Base-by-base conservation (phyloP, 1,140 invertebrate genomes). In the Cydia fagiglandana region DNA sequence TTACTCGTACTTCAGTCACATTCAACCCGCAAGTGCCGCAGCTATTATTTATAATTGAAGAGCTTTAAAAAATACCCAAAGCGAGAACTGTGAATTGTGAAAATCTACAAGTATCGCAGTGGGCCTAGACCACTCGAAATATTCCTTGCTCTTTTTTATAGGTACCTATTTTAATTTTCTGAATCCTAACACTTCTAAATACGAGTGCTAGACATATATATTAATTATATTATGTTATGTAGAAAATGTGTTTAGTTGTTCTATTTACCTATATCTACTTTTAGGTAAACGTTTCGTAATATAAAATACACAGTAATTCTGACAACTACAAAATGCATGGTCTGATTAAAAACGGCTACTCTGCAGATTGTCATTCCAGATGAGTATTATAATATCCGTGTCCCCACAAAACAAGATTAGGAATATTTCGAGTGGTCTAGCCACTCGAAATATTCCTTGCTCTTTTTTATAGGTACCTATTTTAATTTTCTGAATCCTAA, bases 41-140 rank as follows among this genome's bases (percentile, higher is more conserved):
- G 64, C 24, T 13, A 20, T 64, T 64, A 64, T 66, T 28, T 34
- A 34, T 28, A 66, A 66, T 66, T 66, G 64, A 66, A 28, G 64
- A 13, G 24, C 28, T 66, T 28, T 28, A 50, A 50, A n/a, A 50
- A 50, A 13, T 66, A 66, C 4, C 20, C 13, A 30, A 12, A n/a
- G 64, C 30, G 64, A 38, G 28, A n/a, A 34, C 15, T 28, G 30
- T 66, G 13, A 30, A 34, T 38, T 68, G 15, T 7, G 15, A 68
- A 34, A 34, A 68, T 24, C 34, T 34, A 13, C 30, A 13, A 38
- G 13, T 68, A 28, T 66, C 13, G 28, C 30, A 66, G 64, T n/a
- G 13, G 64, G 15, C 6, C 4, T 1, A 7, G 12, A 3, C 30
- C 12, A n/a, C 34, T 9, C 15, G 13, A 38, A 68, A 34, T 68